Evolutionary conservation across 2,113 vertebrate species (phyloP).

Genomic region (Phodopus roborovskii): DNA sequence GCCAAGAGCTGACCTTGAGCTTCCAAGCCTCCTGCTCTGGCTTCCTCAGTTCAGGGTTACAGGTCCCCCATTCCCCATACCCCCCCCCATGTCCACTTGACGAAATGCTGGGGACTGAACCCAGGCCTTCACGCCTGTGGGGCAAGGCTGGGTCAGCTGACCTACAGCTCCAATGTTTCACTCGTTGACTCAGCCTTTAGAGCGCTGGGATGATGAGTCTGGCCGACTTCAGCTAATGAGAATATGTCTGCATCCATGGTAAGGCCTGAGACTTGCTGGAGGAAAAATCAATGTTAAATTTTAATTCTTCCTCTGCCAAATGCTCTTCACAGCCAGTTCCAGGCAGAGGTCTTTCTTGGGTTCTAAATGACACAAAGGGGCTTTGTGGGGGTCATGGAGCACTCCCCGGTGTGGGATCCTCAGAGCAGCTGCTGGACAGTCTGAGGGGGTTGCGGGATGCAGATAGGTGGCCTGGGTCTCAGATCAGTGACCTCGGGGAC

Average conservation of each 20-base stretch:
- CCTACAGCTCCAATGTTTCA: neutral
- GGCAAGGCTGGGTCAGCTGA: neutral
- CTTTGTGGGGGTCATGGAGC: neutral
- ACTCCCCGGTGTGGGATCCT: no score
- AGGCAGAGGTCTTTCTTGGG: neutral
- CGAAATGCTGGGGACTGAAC: neutral
- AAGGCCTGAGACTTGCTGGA: neutral
- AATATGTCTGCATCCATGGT: neutral
- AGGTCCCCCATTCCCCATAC: neutral
- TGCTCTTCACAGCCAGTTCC: neutral
- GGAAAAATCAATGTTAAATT: neutral
- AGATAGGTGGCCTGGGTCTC: neutral
- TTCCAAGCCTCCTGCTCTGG: neutral
- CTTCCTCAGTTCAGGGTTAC: no score
- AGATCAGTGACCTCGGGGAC: neutral
- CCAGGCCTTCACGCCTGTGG: neutral
- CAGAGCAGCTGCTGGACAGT: neutral
- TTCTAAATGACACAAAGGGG: neutral
- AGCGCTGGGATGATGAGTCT: neutral
- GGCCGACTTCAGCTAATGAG: neutral
- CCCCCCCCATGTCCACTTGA: neutral
- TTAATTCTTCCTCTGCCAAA: constrained; percentile 8
- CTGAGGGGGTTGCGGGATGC: no score
- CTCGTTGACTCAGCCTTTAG: neutral
- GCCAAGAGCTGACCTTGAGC: neutral